These are phyloP conservation scores for Cepaea hortensis DNA, from an alignment of 2,888 invertebrate genomes.

Conservation along the genomic window DNA sequence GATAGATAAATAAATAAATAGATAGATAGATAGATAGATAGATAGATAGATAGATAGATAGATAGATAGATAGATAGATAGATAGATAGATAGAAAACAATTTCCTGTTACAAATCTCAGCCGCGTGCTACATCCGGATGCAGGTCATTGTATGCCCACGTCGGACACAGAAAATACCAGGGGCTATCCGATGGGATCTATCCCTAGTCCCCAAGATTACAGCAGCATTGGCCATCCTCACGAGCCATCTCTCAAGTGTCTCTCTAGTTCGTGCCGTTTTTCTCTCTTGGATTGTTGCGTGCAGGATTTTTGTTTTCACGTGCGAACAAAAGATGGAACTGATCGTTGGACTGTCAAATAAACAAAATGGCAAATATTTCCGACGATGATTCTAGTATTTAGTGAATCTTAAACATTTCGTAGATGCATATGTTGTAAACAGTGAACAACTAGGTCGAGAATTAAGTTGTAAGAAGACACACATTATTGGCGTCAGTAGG, in stretches of 20 bases:
- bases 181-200: neutral
- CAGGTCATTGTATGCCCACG: neutral
- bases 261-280: neutral
- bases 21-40: neutral
- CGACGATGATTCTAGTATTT: no score
- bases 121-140: neutral
- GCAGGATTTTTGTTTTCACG: neutral
- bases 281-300: neutral
- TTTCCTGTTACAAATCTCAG: no score
- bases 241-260: constrained; percentile 13
- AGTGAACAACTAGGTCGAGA: no score
- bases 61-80: constrained; percentile 7
- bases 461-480: no score
- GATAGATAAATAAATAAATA: neutral
- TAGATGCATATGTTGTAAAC: no score
- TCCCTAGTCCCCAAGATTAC: neutral
- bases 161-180: neutral
- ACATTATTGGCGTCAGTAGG: no score
- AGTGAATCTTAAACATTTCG: no score
- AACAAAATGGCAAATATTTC: no score
- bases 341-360: no score
- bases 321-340: neutral
- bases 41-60: constrained; percentile 6
- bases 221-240: neutral
- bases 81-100: neutral